Evolutionary conservation across 2,797 vertebrate species (phyloP).

Genomic region (Thunnus albacares): DNA sequence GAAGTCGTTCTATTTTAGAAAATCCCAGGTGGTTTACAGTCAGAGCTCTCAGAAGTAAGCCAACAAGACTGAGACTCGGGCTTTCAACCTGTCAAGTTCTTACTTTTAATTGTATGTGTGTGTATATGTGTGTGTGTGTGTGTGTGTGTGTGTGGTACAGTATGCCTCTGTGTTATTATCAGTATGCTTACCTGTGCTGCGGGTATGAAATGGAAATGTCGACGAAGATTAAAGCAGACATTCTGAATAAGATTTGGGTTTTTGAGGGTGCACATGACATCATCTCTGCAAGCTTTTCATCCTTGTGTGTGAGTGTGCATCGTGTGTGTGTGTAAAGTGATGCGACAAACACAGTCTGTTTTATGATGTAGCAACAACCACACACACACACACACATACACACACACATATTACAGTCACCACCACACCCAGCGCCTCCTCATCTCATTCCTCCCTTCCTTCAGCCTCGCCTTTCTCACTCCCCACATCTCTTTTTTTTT

Average conservation of each 20-base stretch:
- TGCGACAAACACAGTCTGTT: constrained; percentile 12
- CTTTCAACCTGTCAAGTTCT: constrained; percentile 72
- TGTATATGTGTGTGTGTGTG: constrained; percentile 16
- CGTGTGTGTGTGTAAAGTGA: constrained; percentile 30
- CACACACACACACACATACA: constrained; percentile 16
- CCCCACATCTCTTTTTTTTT: not conserved
- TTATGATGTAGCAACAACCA: constrained; percentile 21
- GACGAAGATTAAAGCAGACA: constrained; percentile 56
- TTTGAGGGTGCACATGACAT: constrained; percentile 42
- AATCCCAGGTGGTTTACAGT: constrained; percentile 75
- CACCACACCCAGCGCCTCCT: constrained; percentile 29
- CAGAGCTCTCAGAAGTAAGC: constrained; percentile 66
- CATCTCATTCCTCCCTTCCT: not conserved
- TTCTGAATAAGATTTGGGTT: constrained; percentile 24
- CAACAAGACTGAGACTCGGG: constrained; percentile 57
- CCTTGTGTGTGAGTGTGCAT: constrained; percentile 13
- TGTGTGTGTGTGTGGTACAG: not conserved
- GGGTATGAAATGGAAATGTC: constrained; percentile 41
- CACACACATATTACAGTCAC: not conserved
- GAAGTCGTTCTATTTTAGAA: constrained; percentile 78
- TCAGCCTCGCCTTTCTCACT: not conserved
- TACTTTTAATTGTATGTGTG: constrained; percentile 51
- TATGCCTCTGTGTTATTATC: constrained; percentile 33
- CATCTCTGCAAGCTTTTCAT: constrained; percentile 32
- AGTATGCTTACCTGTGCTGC: constrained; percentile 37